Evolutionary conservation across 2,113 vertebrate species (phyloP).

Genomic region (Zingel zingel): DNA sequence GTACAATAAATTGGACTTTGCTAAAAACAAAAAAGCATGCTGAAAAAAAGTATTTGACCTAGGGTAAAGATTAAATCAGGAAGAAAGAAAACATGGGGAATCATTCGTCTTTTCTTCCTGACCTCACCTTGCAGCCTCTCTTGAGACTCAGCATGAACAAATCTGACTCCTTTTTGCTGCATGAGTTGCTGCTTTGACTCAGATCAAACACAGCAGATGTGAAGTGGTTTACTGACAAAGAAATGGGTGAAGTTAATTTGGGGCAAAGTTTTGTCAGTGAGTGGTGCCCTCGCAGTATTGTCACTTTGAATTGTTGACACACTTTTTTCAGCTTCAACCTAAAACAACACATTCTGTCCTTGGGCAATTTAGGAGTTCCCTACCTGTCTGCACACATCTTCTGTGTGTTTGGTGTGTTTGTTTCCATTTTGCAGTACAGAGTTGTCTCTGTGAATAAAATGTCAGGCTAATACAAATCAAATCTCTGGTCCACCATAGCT

Average conservation of each 20-base stretch:
- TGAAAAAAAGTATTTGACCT: no score
- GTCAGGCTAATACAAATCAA: background rate
- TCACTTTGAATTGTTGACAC: conserved; percentile 7
- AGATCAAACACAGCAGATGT: conserved; percentile 6
- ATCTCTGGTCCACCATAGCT: background rate
- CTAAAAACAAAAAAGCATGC: background rate
- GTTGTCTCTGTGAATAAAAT: background rate
- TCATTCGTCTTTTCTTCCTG: background rate
- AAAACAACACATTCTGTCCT: background rate
- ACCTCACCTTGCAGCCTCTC: conserved; percentile 4
- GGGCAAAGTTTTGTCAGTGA: background rate
- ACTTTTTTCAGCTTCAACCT: conserved; percentile 16
- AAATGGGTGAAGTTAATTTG: conserved; percentile 16
- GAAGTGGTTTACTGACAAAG: background rate
- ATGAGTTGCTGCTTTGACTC: conserved; percentile 24
- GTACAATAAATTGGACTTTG: background rate
- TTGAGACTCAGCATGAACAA: background rate
- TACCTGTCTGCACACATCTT: conserved; percentile 10
- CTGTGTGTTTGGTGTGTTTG: background rate
- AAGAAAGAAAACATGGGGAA: background rate
- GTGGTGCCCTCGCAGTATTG: background rate
- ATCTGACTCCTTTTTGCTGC: conserved; percentile 12
- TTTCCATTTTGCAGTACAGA: conserved; percentile 25
- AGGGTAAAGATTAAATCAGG: background rate
- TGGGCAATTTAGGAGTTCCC: conserved; percentile 6